These are phyloP conservation scores for Polypterus senegalus DNA, from an alignment of 2,113 vertebrate genomes.

Conservation along the genomic window DNA sequence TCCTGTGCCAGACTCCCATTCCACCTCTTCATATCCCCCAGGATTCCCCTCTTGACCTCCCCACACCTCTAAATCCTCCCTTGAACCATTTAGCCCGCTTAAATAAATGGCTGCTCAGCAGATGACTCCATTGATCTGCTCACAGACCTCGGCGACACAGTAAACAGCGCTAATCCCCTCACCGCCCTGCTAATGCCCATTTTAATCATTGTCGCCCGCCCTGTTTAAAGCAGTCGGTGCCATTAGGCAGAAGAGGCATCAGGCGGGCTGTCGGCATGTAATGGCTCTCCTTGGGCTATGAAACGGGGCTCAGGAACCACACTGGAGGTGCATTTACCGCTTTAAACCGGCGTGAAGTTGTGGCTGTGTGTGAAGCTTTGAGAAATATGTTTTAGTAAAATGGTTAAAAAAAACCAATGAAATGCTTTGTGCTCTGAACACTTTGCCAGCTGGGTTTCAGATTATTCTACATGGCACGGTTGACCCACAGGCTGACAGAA, in stretches of 20 bases:
- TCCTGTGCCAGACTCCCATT: no score
- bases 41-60: conserved; percentile 23
- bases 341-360: no score
- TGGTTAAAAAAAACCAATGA: no score
- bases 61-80: conserved; percentile 31
- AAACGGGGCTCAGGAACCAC: conserved; percentile 43
- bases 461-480: no score
- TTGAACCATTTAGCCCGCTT: conserved; percentile 38
- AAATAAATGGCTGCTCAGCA: conserved; percentile 35
- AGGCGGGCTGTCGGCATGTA: conserved; percentile 29
- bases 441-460: no score
- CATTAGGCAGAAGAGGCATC: conserved; percentile 35
- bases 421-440: no score
- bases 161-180: conserved; percentile 44
- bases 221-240: conserved; percentile 35
- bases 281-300: conserved; percentile 43
- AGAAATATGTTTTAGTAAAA: no score
- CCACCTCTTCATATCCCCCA: no score
- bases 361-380: no score
- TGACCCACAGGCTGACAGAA: no score
- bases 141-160: conserved; percentile 26
- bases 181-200: conserved; percentile 44
- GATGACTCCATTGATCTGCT: conserved; percentile 31
- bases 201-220: conserved; percentile 44
- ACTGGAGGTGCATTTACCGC: no score